Conservation (phyloP, 2,113 vertebrate genomes). For the Pterophyllum scalare region DNA sequence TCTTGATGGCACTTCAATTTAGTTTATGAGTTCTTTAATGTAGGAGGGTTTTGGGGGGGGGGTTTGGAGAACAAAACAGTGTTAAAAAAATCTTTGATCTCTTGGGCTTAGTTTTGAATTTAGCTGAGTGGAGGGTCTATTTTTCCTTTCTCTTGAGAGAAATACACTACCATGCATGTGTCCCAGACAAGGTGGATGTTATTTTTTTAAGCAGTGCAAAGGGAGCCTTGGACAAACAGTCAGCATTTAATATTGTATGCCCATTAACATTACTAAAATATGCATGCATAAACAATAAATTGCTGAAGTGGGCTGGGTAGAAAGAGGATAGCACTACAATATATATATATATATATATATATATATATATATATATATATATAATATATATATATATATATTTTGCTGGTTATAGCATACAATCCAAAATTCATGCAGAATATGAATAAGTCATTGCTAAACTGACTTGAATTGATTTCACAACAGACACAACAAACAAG, state of each 20-base stretch:
- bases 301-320: slow-evolving; percentile 29
- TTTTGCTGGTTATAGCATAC: background rate
- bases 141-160: slow-evolving; percentile 1
- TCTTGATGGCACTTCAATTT: background rate
- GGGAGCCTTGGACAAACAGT: slow-evolving; percentile 34
- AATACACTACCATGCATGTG: background rate
- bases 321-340: background rate
- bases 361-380: no score
- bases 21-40: background rate
- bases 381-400: no score
- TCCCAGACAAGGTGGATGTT: slow-evolving; percentile 23
- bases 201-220: slow-evolving; percentile 24
- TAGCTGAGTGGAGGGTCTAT: background rate
- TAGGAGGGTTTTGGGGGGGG: background rate
- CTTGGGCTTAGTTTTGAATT: background rate
- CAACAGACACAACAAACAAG: background rate
- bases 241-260: slow-evolving; percentile 46
- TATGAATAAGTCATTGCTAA: slow-evolving; percentile 32
- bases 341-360: no score
- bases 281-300: slow-evolving; percentile 52
- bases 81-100: background rate
- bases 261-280: slow-evolving; percentile 49
- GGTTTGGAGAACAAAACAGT: background rate
- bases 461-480: slow-evolving; percentile 14
- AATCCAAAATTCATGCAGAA: slow-evolving; percentile 22